Conservation (phyloP, 2,797 vertebrate species). For the Enteromius thamalakanensis region DNA sequence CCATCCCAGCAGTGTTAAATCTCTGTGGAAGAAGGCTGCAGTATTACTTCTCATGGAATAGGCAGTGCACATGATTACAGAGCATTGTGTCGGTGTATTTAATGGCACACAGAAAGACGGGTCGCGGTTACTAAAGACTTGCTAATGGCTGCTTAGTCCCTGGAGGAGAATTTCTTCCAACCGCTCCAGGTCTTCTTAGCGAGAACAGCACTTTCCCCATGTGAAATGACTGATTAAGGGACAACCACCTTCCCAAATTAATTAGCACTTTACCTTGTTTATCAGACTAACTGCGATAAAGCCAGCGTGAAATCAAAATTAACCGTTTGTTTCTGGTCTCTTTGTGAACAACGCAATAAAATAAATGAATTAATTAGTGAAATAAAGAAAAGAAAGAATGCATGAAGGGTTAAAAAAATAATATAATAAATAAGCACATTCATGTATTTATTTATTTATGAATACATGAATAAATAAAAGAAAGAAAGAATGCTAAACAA, state of each 20-base stretch:
- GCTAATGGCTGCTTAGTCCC: constrained; percentile 39
- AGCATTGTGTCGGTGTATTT: constrained; percentile 1
- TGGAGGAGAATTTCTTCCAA: constrained; percentile 12
- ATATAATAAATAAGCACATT: no score
- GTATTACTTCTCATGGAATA: constrained; percentile 3
- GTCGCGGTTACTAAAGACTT: background rate
- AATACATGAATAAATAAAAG: no score
- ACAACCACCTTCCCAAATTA: constrained; percentile 19
- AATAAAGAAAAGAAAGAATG: background rate
- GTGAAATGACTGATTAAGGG: background rate
- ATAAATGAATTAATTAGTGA: background rate
- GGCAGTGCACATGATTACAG: background rate
- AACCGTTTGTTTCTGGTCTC: background rate
- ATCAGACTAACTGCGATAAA: background rate
- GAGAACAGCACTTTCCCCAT: background rate
- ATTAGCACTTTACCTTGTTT: constrained; percentile 26
- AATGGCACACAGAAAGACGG: background rate
- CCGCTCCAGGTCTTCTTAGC: constrained; percentile 3
- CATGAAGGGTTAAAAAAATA: no score
- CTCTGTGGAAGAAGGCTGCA: background rate
- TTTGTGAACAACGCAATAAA: background rate
- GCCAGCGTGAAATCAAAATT: background rate
- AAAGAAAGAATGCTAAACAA: no score
- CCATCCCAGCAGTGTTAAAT: background rate
- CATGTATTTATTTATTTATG: no score